Evolutionary conservation across 2,113 vertebrate species (phyloP).

Genomic region (Pteronura brasiliensis): DNA sequence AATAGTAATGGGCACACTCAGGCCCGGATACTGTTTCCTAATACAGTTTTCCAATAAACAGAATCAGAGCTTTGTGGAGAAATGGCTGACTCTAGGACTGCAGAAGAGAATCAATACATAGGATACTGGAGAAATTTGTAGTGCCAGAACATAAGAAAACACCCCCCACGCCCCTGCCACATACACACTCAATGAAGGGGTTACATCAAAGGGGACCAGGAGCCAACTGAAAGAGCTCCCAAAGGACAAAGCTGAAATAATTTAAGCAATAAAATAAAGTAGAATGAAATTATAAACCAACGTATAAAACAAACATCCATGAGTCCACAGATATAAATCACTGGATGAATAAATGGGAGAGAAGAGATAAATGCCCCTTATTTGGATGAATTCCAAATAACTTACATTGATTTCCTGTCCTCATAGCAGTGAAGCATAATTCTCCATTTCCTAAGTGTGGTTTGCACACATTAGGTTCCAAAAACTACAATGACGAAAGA

Average conservation of each 20-base stretch:
- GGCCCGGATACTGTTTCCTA: neutral
- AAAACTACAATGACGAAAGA: neutral
- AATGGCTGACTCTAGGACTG: neutral
- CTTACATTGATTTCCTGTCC: neutral
- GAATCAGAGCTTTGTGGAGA: neutral
- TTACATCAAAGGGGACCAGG: neutral
- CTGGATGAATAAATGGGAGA: neutral
- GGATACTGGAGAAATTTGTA: neutral
- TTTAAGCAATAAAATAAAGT: neutral
- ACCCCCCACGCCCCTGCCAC: no score
- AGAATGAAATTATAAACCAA: neutral
- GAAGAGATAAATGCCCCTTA: neutral
- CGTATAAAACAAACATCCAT: neutral
- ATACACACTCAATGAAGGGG: neutral
- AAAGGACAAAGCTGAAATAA: neutral
- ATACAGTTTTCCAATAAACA: neutral
- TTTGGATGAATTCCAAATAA: neutral
- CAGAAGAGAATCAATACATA: neutral
- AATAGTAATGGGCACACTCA: neutral
- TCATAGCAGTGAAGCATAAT: neutral
- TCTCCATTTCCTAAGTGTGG: neutral
- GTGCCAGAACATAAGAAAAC: neutral
- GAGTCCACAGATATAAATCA: neutral
- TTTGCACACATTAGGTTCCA: neutral
- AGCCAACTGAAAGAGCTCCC: neutral